Percentiles rank a stretch among this genome's conserved stretches.
Conservation (phyloP, 2,113 vertebrate genomes). For the Anhinga anhinga region DNA sequence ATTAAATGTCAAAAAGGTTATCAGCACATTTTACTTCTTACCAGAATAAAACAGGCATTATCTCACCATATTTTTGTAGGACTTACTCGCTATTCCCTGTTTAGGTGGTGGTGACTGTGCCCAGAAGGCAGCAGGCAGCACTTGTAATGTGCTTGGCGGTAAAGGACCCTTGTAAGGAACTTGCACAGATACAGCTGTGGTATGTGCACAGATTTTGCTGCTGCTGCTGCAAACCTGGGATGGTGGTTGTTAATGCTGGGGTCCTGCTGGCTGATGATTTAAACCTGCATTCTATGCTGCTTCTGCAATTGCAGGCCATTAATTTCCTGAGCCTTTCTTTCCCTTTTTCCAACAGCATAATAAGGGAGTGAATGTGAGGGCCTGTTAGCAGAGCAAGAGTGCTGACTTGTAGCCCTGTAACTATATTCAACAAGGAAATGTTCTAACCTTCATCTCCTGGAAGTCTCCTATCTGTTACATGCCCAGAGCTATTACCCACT, state of each 20-base stretch:
- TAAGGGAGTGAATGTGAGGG: background rate
- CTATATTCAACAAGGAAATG: background rate
- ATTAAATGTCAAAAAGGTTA: conserved; percentile 84
- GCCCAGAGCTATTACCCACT: conserved; percentile 36
- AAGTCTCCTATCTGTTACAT: conserved; percentile 23
- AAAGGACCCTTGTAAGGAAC: background rate
- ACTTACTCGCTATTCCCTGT: background rate
- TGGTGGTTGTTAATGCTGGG: accelerated
- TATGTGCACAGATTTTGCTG: accelerated
- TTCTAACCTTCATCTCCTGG: conserved; percentile 40
- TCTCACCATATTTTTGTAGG: conserved; percentile 56
- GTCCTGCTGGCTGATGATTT: background rate
- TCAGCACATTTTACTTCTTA: conserved; percentile 83
- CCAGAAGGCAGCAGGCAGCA: background rate
- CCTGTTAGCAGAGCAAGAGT: background rate
- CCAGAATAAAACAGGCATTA: conserved; percentile 75
- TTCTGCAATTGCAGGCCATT: background rate
- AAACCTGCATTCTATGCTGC: background rate
- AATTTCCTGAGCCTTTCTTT: background rate
- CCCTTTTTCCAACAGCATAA: background rate
- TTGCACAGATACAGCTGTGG: accelerated
- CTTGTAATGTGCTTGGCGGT: accelerated
- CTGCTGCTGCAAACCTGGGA: background rate
- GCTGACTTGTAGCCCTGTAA: conserved; percentile 26
- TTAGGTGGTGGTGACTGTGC: background rate